phyloP scores from a whole-genome alignment of 2,888 invertebrate genomes.

The Aproaerema taeniolella region DNA sequence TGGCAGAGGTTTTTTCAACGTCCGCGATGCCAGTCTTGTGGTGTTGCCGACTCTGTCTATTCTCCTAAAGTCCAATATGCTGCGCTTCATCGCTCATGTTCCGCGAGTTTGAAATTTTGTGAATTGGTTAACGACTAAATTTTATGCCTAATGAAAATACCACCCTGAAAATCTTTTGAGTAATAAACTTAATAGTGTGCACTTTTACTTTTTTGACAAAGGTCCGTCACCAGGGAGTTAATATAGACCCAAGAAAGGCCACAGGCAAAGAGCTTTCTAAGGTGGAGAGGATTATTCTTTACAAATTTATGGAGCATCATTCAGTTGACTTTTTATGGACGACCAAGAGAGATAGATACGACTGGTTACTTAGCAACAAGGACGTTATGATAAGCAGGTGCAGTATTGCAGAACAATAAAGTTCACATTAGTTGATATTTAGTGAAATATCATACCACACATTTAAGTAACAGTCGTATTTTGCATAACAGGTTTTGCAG shows the following conservation, averaged over 20 bases:
- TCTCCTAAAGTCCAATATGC: no score
- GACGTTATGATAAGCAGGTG: slow-evolving; percentile 74
- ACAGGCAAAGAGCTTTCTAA: slow-evolving; percentile 73
- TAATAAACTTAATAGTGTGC: no score
- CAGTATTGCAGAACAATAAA: neutral
- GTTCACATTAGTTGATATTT: no score
- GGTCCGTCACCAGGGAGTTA: slow-evolving; percentile 59
- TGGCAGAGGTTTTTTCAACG: no score
- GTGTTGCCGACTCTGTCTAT: no score
- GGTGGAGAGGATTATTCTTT: slow-evolving; percentile 83
- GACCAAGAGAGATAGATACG: slow-evolving; percentile 88
- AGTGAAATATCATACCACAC: neutral
- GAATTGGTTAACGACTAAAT: no score
- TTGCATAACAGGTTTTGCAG: slow-evolving; percentile 84
- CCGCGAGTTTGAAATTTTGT: no score
- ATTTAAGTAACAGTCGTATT: neutral
- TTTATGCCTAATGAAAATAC: no score
- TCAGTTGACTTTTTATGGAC: slow-evolving; percentile 95
- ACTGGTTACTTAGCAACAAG: slow-evolving; percentile 80
- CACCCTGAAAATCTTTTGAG: no score
- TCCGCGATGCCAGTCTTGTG: no score
- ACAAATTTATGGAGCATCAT: slow-evolving; percentile 86
- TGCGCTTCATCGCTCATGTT: no score
- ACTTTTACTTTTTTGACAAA: no score
- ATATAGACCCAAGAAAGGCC: slow-evolving; percentile 59